Conservation (phyloP, 2,797 vertebrate species). For the Ataeniobius toweri region DNA sequence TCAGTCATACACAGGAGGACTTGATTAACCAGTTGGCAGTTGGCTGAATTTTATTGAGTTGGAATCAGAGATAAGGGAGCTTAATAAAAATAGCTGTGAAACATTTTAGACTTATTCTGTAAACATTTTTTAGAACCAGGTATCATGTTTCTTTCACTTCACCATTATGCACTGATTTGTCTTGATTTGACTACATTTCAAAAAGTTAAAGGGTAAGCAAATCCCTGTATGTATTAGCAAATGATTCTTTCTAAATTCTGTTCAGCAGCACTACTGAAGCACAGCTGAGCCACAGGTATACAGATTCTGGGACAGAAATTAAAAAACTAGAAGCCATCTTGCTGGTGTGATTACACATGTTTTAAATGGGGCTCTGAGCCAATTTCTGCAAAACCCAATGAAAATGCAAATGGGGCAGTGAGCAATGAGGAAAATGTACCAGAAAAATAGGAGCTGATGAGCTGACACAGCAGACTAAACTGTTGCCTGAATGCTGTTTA, state of each 20-base stretch:
- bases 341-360: slow-evolving; percentile 56
- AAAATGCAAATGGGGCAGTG: slow-evolving; percentile 61
- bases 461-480: slow-evolving; percentile 57
- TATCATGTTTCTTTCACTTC: not conserved
- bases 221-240: not conserved
- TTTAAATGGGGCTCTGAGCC: slow-evolving; percentile 44
- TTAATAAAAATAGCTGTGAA: not conserved
- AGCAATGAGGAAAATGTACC: slow-evolving; percentile 21
- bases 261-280: not conserved
- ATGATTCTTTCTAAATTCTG: slow-evolving; percentile 7
- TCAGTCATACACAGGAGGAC: not conserved
- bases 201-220: not conserved
- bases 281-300: slow-evolving; percentile 28
- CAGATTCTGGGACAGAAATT: slow-evolving; percentile 15
- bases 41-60: not conserved
- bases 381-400: slow-evolving; percentile 36
- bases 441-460: slow-evolving; percentile 52
- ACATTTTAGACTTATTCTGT: not conserved
- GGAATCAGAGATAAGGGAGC: not conserved
- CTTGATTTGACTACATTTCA: not conserved
- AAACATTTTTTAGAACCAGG: not conserved
- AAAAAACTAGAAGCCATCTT: slow-evolving; percentile 16
- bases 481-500: slow-evolving; percentile 28
- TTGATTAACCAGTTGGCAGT: not conserved
- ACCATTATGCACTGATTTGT: not conserved